Base-by-base conservation (phyloP, 2,113 vertebrate species). In the Coracopsis vasa region DNA sequence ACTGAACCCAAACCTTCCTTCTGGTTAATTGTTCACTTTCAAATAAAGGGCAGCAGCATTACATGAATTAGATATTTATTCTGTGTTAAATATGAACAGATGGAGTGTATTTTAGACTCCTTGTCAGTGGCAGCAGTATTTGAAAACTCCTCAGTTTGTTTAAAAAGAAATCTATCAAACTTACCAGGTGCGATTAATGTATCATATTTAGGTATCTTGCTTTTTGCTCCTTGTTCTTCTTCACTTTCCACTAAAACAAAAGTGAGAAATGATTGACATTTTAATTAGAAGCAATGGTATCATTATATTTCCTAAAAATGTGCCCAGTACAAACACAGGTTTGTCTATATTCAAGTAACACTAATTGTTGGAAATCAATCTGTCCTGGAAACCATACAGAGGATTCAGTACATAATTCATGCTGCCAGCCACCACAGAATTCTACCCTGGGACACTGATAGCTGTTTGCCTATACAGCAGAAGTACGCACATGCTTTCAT, bases 131-230 rank as follows among this genome's bases (percentile, higher is more conserved):
- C 16, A 88, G 44, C 31, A 96, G 58, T 62, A 51, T 62, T 91
- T 95, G 70, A 65, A 92, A 85, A 45, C 24, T 56, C 15, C 9
- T 45, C 7, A 16, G 3, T 74, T 90, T 74, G 50, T 62, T 66
- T 82, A 51, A 80, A 37, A 53, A 91, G 6, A 83, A 88, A 79
- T 35, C 42, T 47, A 81, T 82, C 42, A 73, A 83, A 96, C 98
- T 94, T 79, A 99, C 99, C 99, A 97, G 99, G 99, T 54, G 88
- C 97, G 54, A 98, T 98, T 88, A 96, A 67, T 88, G 97, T 97
- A 97, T 99, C 98, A 96, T 79, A 98, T 25, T 71, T 82, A 24
- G 97, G 96, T 35, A 86, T 54, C 94, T 98, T 98, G 67, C 96
- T 81, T 80, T 44, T 48, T 33, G 3, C 41, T 33, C 98, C 97